Conservation (phyloP, 2,797 vertebrate species). For the Enteromius anoplus region DNA sequence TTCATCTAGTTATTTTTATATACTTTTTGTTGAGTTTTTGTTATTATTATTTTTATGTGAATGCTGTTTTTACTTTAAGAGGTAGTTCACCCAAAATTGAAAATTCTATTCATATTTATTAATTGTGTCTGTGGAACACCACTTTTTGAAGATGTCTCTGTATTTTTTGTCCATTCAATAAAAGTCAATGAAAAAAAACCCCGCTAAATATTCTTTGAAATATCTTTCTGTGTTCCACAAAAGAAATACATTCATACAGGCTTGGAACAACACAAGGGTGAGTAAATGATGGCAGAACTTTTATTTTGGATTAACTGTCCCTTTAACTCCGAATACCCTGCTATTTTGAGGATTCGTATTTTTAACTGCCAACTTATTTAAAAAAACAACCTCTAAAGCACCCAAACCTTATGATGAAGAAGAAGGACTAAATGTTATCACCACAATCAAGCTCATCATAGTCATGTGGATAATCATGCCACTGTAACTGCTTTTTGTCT, state of each 20-base stretch:
- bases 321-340: not conserved
- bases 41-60: constrained; percentile 16
- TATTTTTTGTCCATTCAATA: not conserved
- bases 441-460: constrained; percentile 4
- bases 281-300: not conserved
- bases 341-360: not conserved
- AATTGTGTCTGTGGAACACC: not conserved
- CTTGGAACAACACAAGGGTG: not conserved
- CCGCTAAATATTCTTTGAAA: not conserved
- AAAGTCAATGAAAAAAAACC: not conserved
- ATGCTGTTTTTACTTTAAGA: not conserved
- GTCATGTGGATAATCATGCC: constrained; percentile 34
- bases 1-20: not conserved
- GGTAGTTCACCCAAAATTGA: not conserved
- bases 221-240: not conserved
- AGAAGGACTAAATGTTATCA: not conserved
- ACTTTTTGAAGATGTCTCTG: not conserved
- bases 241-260: not conserved
- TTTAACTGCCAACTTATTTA: not conserved
- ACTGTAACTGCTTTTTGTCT: constrained; percentile 47
- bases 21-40: not conserved
- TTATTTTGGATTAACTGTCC: not conserved
- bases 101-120: not conserved
- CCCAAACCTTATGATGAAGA: not conserved
- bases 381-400: not conserved